Percentiles rank a stretch among this genome's conserved stretches.
Evolutionary conservation across 2,797 vertebrate species (phyloP).

Genomic region (Chaetodon trifasciatus): DNA sequence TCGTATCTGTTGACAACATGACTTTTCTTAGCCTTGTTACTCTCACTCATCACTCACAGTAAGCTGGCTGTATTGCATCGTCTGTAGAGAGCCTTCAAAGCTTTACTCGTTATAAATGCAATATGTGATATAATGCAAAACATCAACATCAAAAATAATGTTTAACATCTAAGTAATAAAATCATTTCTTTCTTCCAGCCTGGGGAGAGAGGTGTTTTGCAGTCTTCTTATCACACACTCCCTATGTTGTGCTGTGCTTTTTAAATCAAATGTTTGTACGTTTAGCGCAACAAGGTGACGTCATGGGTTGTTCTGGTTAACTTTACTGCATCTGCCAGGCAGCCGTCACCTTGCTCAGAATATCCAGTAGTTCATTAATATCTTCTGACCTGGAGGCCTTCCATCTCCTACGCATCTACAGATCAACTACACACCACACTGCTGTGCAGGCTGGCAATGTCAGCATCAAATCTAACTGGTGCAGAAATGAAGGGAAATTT

Average conservation of each 20-base stretch:
- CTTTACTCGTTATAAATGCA: background rate
- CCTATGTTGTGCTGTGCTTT: background rate
- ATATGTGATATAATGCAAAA: background rate
- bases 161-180: constrained; percentile 3
- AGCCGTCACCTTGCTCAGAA: constrained; percentile 74
- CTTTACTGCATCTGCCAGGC: constrained; percentile 74
- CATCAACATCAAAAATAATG: constrained; percentile 6
- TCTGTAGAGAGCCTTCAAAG: constrained; percentile 2
- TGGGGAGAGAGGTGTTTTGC: background rate
- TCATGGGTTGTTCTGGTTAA: constrained; percentile 60
- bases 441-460: constrained; percentile 1
- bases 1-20: constrained; percentile 13
- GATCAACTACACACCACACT: constrained; percentile 29
- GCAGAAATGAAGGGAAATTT: constrained; percentile 13
- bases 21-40: constrained; percentile 3
- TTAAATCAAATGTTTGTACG: constrained; percentile 25
- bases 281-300: constrained; percentile 42
- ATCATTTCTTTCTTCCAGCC: background rate
- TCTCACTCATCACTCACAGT: constrained; percentile 23
- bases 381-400: constrained; percentile 63
- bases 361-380: constrained; percentile 80
- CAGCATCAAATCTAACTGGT: constrained; percentile 16
- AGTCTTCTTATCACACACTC: background rate
- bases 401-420: constrained; percentile 45
- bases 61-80: background rate